Evolutionary conservation across 2,113 vertebrate genomes (phyloP).

Genomic region (Opisthocomus hoazin): DNA sequence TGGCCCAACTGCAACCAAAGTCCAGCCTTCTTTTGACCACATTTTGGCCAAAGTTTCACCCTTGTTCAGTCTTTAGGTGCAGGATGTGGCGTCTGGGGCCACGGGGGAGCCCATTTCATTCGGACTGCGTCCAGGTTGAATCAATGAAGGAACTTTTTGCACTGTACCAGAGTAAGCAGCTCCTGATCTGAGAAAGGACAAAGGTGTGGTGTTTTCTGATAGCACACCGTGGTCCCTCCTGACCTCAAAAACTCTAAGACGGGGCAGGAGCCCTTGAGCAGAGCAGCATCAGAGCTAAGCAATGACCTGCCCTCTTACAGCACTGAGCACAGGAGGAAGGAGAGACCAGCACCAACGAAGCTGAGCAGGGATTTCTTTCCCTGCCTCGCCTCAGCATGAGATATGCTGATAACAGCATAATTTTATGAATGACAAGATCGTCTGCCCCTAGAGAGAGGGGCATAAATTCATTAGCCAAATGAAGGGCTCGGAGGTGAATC

Average conservation of each 20-base stretch:
- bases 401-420: neutral
- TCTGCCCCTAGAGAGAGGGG: neutral
- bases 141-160: neutral
- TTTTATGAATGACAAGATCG: conserved; percentile 29
- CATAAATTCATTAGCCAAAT: conserved; percentile 43
- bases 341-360: neutral
- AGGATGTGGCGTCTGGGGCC: neutral
- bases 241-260: neutral
- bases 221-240: neutral
- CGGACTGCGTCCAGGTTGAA: rapidly evolving
- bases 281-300: neutral
- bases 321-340: neutral
- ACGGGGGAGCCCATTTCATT: neutral
- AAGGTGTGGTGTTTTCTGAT: neutral
- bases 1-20: neutral
- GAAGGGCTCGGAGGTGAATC: neutral
- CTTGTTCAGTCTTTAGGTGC: neutral
- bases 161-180: neutral
- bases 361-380: neutral
- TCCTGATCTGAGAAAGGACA: neutral
- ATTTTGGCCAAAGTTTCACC: neutral
- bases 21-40: neutral
- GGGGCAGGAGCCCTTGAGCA: neutral
- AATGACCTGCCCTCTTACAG: neutral
- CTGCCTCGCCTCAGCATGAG: neutral